These are phyloP conservation scores for Drosophila persimilis DNA, from an alignment of 1,140 invertebrate genomes.

Conservation along the genomic window DNA sequence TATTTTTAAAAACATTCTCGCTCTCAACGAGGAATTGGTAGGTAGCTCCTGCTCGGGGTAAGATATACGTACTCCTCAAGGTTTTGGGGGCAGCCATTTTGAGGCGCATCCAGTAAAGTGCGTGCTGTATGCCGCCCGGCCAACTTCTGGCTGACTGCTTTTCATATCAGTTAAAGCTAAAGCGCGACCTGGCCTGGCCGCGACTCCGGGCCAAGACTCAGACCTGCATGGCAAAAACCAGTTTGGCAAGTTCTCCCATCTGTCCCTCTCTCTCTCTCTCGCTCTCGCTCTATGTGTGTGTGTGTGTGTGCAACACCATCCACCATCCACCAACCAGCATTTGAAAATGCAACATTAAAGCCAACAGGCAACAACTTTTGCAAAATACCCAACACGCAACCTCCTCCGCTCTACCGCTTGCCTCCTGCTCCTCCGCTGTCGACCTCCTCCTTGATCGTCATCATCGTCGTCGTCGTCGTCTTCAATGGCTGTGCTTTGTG, in stretches of 20 bases:
- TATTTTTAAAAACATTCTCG: constrained; percentile 73
- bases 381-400: constrained; percentile 73
- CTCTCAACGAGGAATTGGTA: constrained; percentile 19
- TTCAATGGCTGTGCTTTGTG: constrained; percentile 68
- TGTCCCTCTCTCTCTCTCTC: constrained; percentile 24
- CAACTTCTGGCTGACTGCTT: constrained; percentile 40
- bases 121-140: constrained; percentile 53
- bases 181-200: constrained; percentile 64
- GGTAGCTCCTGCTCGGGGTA: neutral
- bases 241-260: constrained; percentile 67
- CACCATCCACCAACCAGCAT: constrained; percentile 72
- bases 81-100: constrained; percentile 64
- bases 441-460: constrained; percentile 8
- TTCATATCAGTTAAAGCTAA: constrained; percentile 71
- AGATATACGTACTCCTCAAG: constrained; percentile 12
- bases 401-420: constrained; percentile 10
- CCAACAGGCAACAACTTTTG: constrained; percentile 71
- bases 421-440: constrained; percentile 6
- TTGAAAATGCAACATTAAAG: constrained; percentile 80
- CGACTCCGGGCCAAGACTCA: too few relatives aligned
- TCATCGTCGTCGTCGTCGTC: constrained; percentile 10
- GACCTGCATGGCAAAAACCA: constrained; percentile 70
- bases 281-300: constrained; percentile 10
- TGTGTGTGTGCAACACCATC: constrained; percentile 47
- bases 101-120: constrained; percentile 37